Base-by-base conservation (phyloP, 1,140 invertebrate genomes). In the Macrostomum lignano region DNA sequence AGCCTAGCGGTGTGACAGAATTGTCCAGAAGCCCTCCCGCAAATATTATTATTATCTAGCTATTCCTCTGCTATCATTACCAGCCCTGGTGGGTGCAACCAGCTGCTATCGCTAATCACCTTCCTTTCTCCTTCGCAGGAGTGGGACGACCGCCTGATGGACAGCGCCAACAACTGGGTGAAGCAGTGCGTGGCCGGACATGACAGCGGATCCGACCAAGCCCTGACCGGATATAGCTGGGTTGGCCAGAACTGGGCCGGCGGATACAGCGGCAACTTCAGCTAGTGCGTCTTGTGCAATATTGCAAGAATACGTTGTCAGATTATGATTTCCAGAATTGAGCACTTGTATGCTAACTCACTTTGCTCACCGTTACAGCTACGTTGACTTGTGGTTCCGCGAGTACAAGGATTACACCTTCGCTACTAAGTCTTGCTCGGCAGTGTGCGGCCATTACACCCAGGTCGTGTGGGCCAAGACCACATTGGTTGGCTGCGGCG, bases 401-500 rank as follows among this genome's bases (percentile, higher is more conserved):
- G 31, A 32, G n/a, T 21, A 32, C 11, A 13, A 32, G 23, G 17
- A 32, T n/a, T 32, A 32, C 13, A 17, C 20, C 31, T 32, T 21
- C 17, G 6, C 3, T 26, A 3, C 6, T 3, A n/a, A n/a, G 3
- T 14, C 13, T 5, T 32, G 31, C 23, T 21, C 4, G 3, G 31
- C 17, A 20, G 31, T 32, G 3, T 32, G 31, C 23, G 39, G 39
- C 15, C 39, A 40, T 31, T 40, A 40, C 28, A 40, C 39, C 3
- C 39, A 40, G 34, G 32, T 40, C 14, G 38, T 40, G 10, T 40
- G 38, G 38, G 38, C 38, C 14, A 29, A 36, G 20, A 41, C 31
- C 15, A 37, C 38, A 4, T 3, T 28, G 13, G n/a, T 40, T 25
- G 38, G 38, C 34, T 40, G 38, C 25, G 38, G 26, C 17, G 15